Evolutionary conservation across 2,113 vertebrate genomes (phyloP).

Genomic region (Prionailurus viverrinus): DNA sequence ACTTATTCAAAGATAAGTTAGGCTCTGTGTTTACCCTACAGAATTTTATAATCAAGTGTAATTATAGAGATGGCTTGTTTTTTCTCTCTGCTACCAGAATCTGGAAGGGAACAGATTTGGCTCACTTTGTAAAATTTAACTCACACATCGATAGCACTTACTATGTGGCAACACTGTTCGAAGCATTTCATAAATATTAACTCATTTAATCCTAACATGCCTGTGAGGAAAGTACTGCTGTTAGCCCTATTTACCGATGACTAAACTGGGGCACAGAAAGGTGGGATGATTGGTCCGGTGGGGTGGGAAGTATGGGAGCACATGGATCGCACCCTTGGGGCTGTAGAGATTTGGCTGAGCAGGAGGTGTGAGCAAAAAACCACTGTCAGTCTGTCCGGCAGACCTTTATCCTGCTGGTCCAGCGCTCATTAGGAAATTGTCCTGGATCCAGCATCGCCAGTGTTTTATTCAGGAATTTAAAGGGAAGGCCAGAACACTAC

Average conservation of each 20-base stretch:
- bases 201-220: slow-evolving; percentile 23
- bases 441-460: neutral
- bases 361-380: slow-evolving; percentile 37
- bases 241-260: slow-evolving; percentile 47
- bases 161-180: slow-evolving; percentile 19
- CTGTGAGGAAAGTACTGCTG: neutral
- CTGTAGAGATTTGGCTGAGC: slow-evolving; percentile 25
- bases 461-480: slow-evolving; percentile 15
- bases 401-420: slow-evolving; percentile 1
- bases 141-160: slow-evolving; percentile 35
- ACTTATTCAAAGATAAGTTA: slow-evolving; percentile 47
- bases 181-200: slow-evolving; percentile 55
- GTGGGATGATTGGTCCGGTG: neutral
- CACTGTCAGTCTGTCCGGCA: neutral
- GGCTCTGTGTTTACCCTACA: slow-evolving; percentile 52
- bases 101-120: slow-evolving; percentile 51
- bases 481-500: slow-evolving; percentile 28
- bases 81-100: slow-evolving; percentile 30
- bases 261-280: slow-evolving; percentile 34
- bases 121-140: slow-evolving; percentile 50
- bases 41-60: slow-evolving; percentile 59
- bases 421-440: neutral
- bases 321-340: neutral
- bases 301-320: neutral
- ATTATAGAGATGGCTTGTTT: slow-evolving; percentile 57